Base-by-base conservation (phyloP, 2,797 vertebrate genomes). In the Mastacembelus armatus region DNA sequence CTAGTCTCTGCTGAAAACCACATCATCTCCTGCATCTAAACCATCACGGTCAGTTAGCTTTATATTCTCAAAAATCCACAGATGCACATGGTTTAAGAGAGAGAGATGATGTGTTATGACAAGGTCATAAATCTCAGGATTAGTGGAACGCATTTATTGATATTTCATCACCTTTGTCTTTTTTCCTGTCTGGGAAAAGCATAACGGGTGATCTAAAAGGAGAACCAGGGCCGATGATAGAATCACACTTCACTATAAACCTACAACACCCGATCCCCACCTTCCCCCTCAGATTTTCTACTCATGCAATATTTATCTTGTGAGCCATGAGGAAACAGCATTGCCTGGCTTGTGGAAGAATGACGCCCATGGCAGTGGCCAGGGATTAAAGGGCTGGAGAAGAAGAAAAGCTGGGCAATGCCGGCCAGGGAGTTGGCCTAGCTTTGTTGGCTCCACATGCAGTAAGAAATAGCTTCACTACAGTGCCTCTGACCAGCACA, bases 401-500 rank as follows among this genome's bases (percentile, higher is more conserved):
- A 33, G 57, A 61, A 22, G 60, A 60, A 50, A 62, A 27, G 19
- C 66, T n/a, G 63, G 56, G 32, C n/a, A 2, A 63, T 4, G 5
- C 66, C 70, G 65, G 42, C 30, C 14, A 6, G 63, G 38, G 57
- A 78, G 42, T 26, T 75, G 73, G 73, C 51, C 66, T 22, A 15
- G 52, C 50, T 63, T 27, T 60, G 51, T 61, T 79, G 70, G 80
- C 78, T 44, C 15, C 52, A 26, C 32, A 56, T 51, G 59, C 66
- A 68, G 68, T 48, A 52, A 57, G 21, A 71, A 80, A 87, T 77
- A 72, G 59, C 79, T 89, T 64, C 66, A 66, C 64, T 51, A 12
- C 29, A 57, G 62, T 44, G 58, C 70, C 58, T 54, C 61, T 27
- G 51, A 66, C 68, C 60, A 69, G 74, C 66, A 70, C 43, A 54